These are phyloP conservation scores for Sinella curviseta DNA, from an alignment of 1,140 invertebrate species.

Conservation along the genomic window DNA sequence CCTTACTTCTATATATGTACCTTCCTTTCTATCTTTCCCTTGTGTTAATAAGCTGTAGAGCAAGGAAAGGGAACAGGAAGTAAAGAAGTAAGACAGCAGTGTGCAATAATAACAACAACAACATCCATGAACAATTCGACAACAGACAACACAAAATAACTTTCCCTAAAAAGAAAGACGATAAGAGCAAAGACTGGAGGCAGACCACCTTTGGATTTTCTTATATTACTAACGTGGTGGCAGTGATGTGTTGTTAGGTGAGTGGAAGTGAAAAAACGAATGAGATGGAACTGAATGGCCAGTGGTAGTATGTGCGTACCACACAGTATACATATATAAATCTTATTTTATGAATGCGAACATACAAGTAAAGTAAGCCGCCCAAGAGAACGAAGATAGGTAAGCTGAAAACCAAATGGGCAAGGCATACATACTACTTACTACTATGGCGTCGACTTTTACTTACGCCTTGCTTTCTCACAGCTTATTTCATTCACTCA, in stretches of 20 bases:
- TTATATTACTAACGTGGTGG: background rate
- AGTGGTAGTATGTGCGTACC: background rate
- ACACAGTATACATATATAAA: background rate
- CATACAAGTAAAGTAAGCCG: no score
- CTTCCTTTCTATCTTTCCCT: background rate
- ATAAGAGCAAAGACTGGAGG: no score
- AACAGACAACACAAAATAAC: background rate
- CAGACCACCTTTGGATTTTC: background rate
- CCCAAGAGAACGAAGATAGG: no score
- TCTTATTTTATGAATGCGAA: background rate
- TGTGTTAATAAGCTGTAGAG: background rate
- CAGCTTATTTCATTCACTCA: background rate
- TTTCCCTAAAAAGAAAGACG: no score
- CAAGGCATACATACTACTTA: no score
- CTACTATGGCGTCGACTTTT: no score
- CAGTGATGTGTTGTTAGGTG: background rate
- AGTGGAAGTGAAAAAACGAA: background rate
- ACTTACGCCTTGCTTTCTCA: background rate
- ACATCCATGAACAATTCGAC: no score
- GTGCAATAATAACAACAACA: no score
- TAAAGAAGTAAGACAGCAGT: background rate
- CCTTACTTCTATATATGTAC: background rate
- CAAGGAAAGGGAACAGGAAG: background rate
- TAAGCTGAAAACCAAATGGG: no score
- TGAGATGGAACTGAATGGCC: background rate